phyloP scores from a whole-genome alignment of 2,113 vertebrate genomes.

The Syrmaticus mikado region DNA sequence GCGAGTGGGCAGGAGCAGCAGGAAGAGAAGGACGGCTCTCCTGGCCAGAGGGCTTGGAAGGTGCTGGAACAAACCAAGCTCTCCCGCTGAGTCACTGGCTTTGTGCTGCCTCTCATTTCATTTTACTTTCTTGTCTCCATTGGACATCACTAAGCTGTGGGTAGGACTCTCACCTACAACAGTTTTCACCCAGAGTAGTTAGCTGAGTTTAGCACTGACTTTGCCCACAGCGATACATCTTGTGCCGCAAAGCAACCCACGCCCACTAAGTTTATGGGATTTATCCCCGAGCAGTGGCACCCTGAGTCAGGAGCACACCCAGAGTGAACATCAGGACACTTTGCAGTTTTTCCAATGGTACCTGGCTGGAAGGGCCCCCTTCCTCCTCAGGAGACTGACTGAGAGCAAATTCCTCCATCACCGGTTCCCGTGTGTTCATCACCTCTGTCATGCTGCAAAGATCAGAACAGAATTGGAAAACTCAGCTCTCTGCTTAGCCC shows the following conservation, averaged over 20 bases:
- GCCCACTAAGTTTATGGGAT: not conserved
- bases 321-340: not conserved
- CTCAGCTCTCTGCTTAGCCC: not conserved
- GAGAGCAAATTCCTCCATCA: constrained; percentile 83
- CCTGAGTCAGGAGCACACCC: not conserved
- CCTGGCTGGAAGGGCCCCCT: constrained; percentile 82
- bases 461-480: constrained; percentile 5
- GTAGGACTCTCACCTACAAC: not conserved
- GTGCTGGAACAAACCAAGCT: constrained; percentile 42
- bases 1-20: constrained; percentile 59
- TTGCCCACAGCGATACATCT: not conserved
- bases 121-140: not conserved
- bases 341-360: constrained; percentile 31
- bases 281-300: not conserved
- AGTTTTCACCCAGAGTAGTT: not conserved
- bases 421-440: constrained; percentile 86
- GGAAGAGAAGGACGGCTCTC: not conserved
- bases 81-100: not conserved
- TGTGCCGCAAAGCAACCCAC: not conserved
- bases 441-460: constrained; percentile 88
- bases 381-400: constrained; percentile 79
- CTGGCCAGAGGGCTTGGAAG: constrained; percentile 48
- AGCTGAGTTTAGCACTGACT: not conserved
- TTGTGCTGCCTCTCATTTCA: not conserved
- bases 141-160: not conserved